Base-by-base conservation (phyloP, 2,797 vertebrate genomes). In the Notolepis coatsorum region DNA sequence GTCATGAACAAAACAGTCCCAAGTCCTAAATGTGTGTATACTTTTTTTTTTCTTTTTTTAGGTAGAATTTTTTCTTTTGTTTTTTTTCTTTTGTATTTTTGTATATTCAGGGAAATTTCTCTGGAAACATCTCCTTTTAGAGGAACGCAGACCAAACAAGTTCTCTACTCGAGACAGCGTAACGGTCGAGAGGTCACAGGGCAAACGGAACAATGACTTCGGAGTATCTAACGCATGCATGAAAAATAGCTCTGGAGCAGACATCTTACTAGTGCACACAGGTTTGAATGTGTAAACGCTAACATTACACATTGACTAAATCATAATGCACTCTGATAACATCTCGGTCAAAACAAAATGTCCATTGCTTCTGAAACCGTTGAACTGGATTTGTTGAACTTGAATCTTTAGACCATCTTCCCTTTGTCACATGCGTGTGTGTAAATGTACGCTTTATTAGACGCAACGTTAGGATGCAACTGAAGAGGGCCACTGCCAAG, bases 31-130 rank as follows among this genome's bases (percentile, higher is more conserved):
- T 68, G 77, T 89, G 77, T 91, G 85, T 90, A 88, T 83, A 92
- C 75, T 78, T 74, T 91, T 92, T 89, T 83, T 17, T 13, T 35
- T 35, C 13, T 12, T 35, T 35, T 77, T 72, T 62, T 68, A 66
- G 58, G 64, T 65, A 66, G 75, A 73, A 70, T 64, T 66, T 55
- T 78, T 79, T 75, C 39, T 20, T 52, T 41, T 62, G 77, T 79
- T 27, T 59, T 88, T 88, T 91, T 81, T 84, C 81, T 86, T 93
- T 92, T 94, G 90, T 94, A 93, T 93, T 93, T 94, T 94, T 95
- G 89, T 94, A 93, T 89, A 91, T 90, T 91, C 89, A 92, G 56
- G 83, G 78, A 93, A 84, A 87, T 87, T 65, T 60, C 69, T 82
- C 77, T 75, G 73, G 73, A 81, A 79, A 18, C 23, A 66, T 73